Evolutionary conservation across 2,888 invertebrate genomes (phyloP), one percentile per base, ranked within the genome.

Genomic region (Drepana falcataria): DNA sequence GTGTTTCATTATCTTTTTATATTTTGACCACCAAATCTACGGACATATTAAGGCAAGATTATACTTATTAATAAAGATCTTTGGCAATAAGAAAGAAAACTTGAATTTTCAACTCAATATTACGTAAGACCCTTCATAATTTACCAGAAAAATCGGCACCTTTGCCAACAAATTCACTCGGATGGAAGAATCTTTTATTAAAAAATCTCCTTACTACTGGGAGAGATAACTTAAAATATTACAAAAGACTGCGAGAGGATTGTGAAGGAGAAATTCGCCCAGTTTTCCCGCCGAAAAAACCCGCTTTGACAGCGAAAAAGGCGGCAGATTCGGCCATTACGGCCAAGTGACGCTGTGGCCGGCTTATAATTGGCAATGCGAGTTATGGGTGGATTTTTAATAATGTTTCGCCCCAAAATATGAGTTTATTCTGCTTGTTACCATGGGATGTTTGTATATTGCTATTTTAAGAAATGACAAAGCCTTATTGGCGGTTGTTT

Each of bases 311-410:
- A 89, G 89, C 89, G 87, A 86, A 88, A 89, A 89, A 85, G 87
- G 89, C 87, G 88, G 88, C 85, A 86, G 79, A 78, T 73, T 77
- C 67, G 71, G 90, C 92, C 92, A 93, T 93, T 93, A 92, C 89
- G 81, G 82, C 83, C 93, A 93, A 93, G 93, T 93, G 93, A 92
- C 93, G 92, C 93, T 79, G 66, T 67, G 75, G 65, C 75, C 73
- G 63, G 69, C 73, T 37, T 51, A 78, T 83, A 84, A 84, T 83
- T 84, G 84, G 78, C 66, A 68, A 65, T 66, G 65, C 64, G 75
- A 80, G 78, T 77, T 83, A 82, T 78, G 81, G 78, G 77, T 77
- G 75, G 79, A 76, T 69, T 71, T 77, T 78, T 4, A 79, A 77
- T 78, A 78, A 78, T 72, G 65, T 63, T 61, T 60, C 66, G 61